These are phyloP conservation scores for Anguilla obscura DNA, from an alignment of 2,797 vertebrate species.

Conservation along the genomic window DNA sequence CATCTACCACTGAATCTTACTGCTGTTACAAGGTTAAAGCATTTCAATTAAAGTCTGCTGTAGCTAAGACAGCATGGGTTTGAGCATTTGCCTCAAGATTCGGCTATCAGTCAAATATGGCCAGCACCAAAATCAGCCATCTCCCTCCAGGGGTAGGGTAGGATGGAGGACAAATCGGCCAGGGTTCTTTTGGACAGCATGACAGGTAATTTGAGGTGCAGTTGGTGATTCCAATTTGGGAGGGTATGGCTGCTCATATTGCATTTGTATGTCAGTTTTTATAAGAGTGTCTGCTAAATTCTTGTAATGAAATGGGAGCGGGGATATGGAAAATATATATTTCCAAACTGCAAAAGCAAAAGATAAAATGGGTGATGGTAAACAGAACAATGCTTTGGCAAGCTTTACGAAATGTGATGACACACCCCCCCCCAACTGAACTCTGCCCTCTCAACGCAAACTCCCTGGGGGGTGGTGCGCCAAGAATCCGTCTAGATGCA, in stretches of 20 bases:
- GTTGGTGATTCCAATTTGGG: background rate
- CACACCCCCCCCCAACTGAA: background rate
- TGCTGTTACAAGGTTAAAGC: no score
- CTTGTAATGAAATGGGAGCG: no score
- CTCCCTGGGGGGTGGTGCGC: background rate
- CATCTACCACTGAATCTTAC: no score
- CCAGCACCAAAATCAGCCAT: background rate
- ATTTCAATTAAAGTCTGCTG: background rate
- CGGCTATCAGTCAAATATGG: background rate
- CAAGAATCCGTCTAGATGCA: background rate
- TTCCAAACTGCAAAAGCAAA: no score
- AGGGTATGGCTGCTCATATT: background rate
- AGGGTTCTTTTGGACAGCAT: background rate
- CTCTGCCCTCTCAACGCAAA: background rate
- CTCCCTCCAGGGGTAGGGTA: no score
- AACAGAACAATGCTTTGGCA: background rate
- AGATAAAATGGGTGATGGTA: no score
- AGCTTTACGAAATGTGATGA: background rate
- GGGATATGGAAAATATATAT: no score
- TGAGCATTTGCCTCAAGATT: background rate
- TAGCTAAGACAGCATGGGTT: background rate
- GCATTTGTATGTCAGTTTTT: background rate
- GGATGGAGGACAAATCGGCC: background rate
- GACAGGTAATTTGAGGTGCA: background rate
- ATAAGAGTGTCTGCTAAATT: no score